Evolutionary conservation across 2,797 vertebrate genomes (phyloP).

Genomic region (Petrocephalus sullivani): DNA sequence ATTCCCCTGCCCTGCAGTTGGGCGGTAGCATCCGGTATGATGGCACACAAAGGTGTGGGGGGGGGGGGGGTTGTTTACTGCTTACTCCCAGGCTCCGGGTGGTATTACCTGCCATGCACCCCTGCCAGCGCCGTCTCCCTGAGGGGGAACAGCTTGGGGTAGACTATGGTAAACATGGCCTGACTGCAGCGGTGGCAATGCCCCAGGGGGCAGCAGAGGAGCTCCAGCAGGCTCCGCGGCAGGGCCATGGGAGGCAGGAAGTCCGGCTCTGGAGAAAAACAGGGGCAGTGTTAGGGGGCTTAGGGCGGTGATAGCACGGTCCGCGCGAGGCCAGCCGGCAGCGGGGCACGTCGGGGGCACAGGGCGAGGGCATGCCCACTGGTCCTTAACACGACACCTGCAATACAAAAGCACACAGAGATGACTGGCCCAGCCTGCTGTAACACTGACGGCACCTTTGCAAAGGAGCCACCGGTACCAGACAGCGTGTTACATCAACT

Average conservation of each 20-base stretch:
- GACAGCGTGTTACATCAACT: neutral
- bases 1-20: neutral
- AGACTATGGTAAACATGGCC: slow-evolving; percentile 95
- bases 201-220: slow-evolving; percentile 83
- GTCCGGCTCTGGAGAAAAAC: slow-evolving; percentile 62
- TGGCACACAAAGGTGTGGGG: neutral
- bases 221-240: slow-evolving; percentile 82
- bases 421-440: neutral
- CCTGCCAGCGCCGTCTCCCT: slow-evolving; percentile 86
- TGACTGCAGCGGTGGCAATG: slow-evolving; percentile 95
- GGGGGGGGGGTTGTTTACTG: slow-evolving; percentile 1
- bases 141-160: slow-evolving; percentile 90
- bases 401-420: neutral
- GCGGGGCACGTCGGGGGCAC: neutral
- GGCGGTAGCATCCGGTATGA: neutral
- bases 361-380: neutral
- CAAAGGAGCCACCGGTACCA: neutral
- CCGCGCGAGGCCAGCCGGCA: neutral
- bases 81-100: neutral
- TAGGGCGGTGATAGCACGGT: neutral
- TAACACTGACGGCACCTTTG: neutral
- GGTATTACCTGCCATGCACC: slow-evolving; percentile 84
- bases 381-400: neutral
- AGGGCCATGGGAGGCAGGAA: slow-evolving; percentile 72
- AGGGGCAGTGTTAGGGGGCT: neutral